phyloP scores from a whole-genome alignment of 2,797 vertebrate genomes.

The Benthosema pterotum region DNA sequence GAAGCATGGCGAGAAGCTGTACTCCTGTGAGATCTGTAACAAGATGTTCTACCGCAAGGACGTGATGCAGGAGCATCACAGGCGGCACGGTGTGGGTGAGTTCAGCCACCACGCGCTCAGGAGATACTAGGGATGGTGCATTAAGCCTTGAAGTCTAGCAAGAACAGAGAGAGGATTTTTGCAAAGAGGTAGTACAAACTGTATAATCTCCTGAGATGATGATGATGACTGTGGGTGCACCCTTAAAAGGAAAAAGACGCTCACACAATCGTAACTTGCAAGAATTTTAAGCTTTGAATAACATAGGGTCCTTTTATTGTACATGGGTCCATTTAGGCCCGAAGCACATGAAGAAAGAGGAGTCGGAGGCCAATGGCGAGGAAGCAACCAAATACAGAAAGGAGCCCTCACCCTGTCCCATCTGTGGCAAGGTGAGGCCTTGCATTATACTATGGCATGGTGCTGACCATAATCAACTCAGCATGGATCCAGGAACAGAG shows the following conservation, averaged over 20 bases:
- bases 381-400: conserved; percentile 95
- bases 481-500: not conserved
- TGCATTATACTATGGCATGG: not conserved
- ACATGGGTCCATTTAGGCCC: conserved; percentile 78
- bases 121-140: no score
- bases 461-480: not conserved
- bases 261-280: no score
- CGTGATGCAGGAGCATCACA: conserved; percentile 97
- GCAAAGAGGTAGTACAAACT: no score
- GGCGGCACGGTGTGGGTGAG: conserved; percentile 92
- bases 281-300: no score
- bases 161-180: no score
- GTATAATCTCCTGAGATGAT: no score
- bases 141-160: no score
- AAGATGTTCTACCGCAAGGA: conserved; percentile 99
- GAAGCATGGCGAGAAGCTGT: conserved; percentile 98
- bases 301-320: not conserved
- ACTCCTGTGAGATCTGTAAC: conserved; percentile 94
- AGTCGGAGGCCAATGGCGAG: conserved; percentile 89
- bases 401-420: conserved; percentile 94
- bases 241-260: no score
- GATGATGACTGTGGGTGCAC: no score
- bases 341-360: conserved; percentile 92
- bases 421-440: conserved; percentile 91
- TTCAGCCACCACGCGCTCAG: not conserved